These are phyloP conservation scores for Teleopsis dalmanni DNA, from an alignment of 1,140 invertebrate genomes.

Conservation along the genomic window DNA sequence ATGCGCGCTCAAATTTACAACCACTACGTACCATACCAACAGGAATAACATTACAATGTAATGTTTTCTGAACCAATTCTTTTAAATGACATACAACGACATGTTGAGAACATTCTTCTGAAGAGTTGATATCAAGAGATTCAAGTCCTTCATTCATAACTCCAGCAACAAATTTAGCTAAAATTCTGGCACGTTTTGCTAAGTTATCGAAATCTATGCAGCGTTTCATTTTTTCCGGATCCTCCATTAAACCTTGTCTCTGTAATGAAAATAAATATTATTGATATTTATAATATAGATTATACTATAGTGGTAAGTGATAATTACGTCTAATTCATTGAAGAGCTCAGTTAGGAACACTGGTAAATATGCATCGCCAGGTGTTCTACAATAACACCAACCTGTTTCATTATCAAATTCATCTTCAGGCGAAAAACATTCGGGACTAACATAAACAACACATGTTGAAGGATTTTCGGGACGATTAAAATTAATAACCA, in stretches of 20 bases:
- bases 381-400: constrained; percentile 34
- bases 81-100: constrained; percentile 44
- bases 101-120: constrained; percentile 42
- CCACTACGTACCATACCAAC: constrained; percentile 53
- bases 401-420: background rate
- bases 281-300: background rate
- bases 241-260: constrained; percentile 26
- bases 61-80: constrained; percentile 27
- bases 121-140: constrained; percentile 27
- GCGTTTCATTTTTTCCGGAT: constrained; percentile 25
- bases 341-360: constrained; percentile 24
- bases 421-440: constrained; percentile 7
- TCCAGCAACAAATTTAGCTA: constrained; percentile 26
- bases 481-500: constrained; percentile 36
- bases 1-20: constrained; percentile 52
- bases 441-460: constrained; percentile 17
- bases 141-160: constrained; percentile 23
- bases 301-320: background rate
- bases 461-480: constrained; percentile 2
- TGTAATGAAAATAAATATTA: background rate
- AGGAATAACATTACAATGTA: constrained; percentile 49
- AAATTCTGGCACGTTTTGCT: constrained; percentile 24
- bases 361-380: constrained; percentile 23
- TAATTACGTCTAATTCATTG: constrained; percentile 23
- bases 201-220: constrained; percentile 35